Base-by-base conservation (phyloP, 2,888 invertebrate genomes). In the Axea sp. region DNA sequence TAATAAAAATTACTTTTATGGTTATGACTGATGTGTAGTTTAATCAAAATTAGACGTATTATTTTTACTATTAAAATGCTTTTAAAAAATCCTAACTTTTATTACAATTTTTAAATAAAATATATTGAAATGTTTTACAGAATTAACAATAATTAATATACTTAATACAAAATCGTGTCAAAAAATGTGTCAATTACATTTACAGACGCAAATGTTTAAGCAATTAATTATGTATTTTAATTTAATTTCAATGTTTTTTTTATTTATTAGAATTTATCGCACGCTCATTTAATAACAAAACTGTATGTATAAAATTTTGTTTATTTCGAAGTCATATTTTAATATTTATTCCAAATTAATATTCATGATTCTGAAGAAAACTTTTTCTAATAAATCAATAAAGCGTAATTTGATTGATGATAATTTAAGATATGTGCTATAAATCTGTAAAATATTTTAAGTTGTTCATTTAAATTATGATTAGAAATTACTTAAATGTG, bases 371-470 rank as follows among this genome's bases (percentile, higher is more conserved):
- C 15, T 9, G 11, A 39, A 30, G 35, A 41, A 49, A 62, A 22
- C 14, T 24, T 49, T 33, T 30, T 64, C 51, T 28, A 53, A 51
- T 64, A 64, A 43, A 53, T 53, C 51, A 64, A 64, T 64, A 35
- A 33, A 5, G 17, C 33, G 28, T 31, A 8, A 51, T 39, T 49
- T 64, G 51, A 64, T 51, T 64, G 43, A 64, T 51, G 41, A 51
- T 33, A 33, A 51, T 33, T 37, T 33, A 64, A 22, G 31, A 7
- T 9, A 30, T 39, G 60, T 30, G 51, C 14, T 51, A 64, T 28
- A 43, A 51, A 51, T 51, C 17, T 17, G 26, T 51, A 51, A 64
- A 64, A 64, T 51, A 49, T 30, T 15, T 8, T 62, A 49, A 62
- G n/a, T 24, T 15, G 19, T 28, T 39, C 0, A 31, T 4, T 7